Conservation (phyloP, 2,888 invertebrate species). For the Pandemis heparana region DNA sequence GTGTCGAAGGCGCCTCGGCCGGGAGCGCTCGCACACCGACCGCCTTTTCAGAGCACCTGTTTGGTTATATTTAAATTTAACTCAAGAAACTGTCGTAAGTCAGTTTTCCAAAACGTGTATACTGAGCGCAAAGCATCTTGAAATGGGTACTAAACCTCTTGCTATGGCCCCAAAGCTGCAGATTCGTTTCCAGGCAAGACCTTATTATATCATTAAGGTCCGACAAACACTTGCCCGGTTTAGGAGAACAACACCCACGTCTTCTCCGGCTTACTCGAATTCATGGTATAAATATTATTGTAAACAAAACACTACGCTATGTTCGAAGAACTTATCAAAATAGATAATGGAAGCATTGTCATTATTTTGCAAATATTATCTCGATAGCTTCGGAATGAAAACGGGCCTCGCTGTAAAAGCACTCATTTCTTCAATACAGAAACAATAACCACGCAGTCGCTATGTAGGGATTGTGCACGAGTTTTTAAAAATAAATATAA, state of each 20-base stretch:
- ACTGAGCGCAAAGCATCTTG: not conserved
- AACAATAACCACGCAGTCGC: constrained; percentile 51
- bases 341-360: constrained; percentile 17
- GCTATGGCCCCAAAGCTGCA: no score
- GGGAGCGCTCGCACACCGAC: constrained; percentile 10
- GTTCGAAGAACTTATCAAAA: constrained; percentile 12
- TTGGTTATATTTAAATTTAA: not conserved
- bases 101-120: not conserved
- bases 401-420: constrained; percentile 36
- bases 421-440: constrained; percentile 54
- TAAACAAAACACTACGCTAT: not conserved
- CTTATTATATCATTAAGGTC: no score
- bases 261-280: not conserved
- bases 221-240: no score
- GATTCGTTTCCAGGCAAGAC: no score
- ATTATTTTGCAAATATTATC: constrained; percentile 51
- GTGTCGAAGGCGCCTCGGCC: constrained; percentile 50
- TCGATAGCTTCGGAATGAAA: constrained; percentile 50
- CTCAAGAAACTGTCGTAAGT: not conserved
- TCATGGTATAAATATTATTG: not conserved
- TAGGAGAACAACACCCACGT: no score
- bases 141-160: no score
- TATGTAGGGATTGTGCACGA: constrained; percentile 3
- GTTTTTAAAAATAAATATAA: constrained; percentile 32
- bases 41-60: constrained; percentile 4